Evolutionary conservation across 2,797 vertebrate genomes (phyloP), one percentile per base, ranked within the genome.

Genomic region (Lindbergichthys nudifrons): DNA sequence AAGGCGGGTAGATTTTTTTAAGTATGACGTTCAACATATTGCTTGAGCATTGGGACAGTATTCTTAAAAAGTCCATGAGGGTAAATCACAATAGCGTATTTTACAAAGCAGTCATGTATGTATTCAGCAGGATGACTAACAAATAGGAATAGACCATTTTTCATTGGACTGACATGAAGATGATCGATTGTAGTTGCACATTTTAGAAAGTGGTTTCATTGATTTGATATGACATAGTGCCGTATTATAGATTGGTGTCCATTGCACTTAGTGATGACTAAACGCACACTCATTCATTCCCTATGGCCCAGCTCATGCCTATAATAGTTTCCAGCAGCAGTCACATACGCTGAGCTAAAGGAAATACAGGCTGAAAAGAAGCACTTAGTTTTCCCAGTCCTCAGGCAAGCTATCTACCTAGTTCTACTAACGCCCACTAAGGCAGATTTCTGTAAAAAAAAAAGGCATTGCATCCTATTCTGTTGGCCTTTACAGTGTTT

Each of bases 321-420:
- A 66, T 87, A 82, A 89, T 90, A 82, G 81, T 88, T 91, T 91
- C 88, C 81, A 87, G 83, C 72, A 89, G 87, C 80, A 80, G 77
- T 88, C 86, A 83, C 72, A 80, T 21, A 72, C 74, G 52, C 75
- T 32, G 56, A 75, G 85, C 86, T 85, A 90, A 89, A 90, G 80
- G 80, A 90, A 92, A 92, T 83, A 81, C 64, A 81, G 66, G 66
- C 61, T 81, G 57, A 84, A 83, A 81, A 80, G 54, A 88, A 85
- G 70, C 50, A 46, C 57, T 86, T 79, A 67, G 46, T 86, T 84
- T 84, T 75, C 41, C 70, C 58, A 75, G 80, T 72, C 68, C 73
- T 69, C 7, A 0, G 80, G 87, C 51, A 56, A 69, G 41, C 59
- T 73, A 53, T 86, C 63, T 67, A 52, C 59, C 80, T 74, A 57